phyloP scores from a whole-genome alignment of 92 coral and sea anemone genomes.

The Epizoanthus illoricatus region DNA sequence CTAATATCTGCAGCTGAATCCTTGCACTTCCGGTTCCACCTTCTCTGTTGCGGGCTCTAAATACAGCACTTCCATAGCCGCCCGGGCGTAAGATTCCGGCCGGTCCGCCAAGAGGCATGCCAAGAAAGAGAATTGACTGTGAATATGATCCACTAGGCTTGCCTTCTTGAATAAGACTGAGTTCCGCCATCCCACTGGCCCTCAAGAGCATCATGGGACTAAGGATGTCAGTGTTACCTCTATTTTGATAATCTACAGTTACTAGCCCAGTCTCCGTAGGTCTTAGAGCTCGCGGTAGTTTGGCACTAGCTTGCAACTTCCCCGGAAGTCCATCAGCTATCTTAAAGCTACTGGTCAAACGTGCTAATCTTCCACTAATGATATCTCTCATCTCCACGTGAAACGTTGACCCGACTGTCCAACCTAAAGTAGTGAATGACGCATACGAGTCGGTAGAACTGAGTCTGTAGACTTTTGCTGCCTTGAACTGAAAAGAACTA shows the following conservation, averaged over 20 bases:
- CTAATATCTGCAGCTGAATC: constrained; percentile 35
- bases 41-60: constrained; percentile 40
- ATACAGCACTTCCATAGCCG: constrained; percentile 51
- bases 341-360: constrained; percentile 39
- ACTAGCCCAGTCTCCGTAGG: constrained; percentile 53
- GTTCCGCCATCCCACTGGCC: constrained; percentile 34
- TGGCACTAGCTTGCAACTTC: constrained; percentile 45
- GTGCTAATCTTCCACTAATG: constrained; percentile 28
- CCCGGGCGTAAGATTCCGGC: constrained; percentile 75
- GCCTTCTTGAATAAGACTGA: constrained; percentile 53
- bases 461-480: constrained; percentile 59
- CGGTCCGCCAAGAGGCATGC: constrained; percentile 69
- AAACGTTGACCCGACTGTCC: constrained; percentile 51
- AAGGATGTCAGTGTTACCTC: constrained; percentile 65
- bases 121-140: constrained; percentile 49
- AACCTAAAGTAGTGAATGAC: constrained; percentile 48
- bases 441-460: constrained; percentile 71
- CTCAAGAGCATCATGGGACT: constrained; percentile 56
- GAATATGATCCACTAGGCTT: constrained; percentile 31
- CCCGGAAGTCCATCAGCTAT: constrained; percentile 59
- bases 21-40: constrained; percentile 31
- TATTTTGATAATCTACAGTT: constrained; percentile 61
- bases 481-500: constrained; percentile 26
- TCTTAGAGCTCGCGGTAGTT: constrained; percentile 57
- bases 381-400: constrained; percentile 46